Base-by-base conservation (phyloP, 2,797 vertebrate species). In the Lateolabrax maculatus region DNA sequence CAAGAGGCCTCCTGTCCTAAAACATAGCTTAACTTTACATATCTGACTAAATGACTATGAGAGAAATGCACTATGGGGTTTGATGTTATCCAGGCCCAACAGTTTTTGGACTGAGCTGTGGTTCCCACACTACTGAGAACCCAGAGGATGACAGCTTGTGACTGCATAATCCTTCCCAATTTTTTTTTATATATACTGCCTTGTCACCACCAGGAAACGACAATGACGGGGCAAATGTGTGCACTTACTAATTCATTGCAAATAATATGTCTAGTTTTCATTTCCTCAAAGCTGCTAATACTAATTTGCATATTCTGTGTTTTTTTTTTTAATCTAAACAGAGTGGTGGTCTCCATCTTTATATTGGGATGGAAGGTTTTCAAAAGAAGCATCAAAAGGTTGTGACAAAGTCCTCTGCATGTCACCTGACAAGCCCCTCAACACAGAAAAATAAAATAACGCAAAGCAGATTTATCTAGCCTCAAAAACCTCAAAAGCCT, bases 111-210 rank as follows among this genome's bases (percentile, higher is more conserved):
- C 34, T n/a, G 8, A 48, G 29, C 53, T 19, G 8, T 12, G 9
- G 8, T 49, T 60, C 41, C 53, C 18, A 53, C 37, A 72, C 4
- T 31, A 31, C 39, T 39, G 16, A 43, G 13, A 55, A 19, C 5
- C 23, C 4, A 23, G 19, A 52, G 7, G 15, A 51, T 49, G 23
- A 66, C 21, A 49, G 36, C n/a, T 49, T 48, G 31, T 64, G 19
- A 53, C 43, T 57, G 37, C n/a, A 48, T 58, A 48, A 25, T 25
- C 29, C 23, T 48, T 43, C 18, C 16, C 4, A 1, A 25, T 15
- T 57, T 61, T 53, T 67, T 15, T 57, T 61, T 53, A 63, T 12
- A 55, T 36, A 67, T 53, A 36, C 21, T 79, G 27, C 46, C 37
- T n/a, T 46, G 39, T n/a, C 27, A 56, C n/a, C 51, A 68, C 29